Evolutionary conservation across 2,113 vertebrate species (phyloP).

Genomic region (Rhineura floridana): DNA sequence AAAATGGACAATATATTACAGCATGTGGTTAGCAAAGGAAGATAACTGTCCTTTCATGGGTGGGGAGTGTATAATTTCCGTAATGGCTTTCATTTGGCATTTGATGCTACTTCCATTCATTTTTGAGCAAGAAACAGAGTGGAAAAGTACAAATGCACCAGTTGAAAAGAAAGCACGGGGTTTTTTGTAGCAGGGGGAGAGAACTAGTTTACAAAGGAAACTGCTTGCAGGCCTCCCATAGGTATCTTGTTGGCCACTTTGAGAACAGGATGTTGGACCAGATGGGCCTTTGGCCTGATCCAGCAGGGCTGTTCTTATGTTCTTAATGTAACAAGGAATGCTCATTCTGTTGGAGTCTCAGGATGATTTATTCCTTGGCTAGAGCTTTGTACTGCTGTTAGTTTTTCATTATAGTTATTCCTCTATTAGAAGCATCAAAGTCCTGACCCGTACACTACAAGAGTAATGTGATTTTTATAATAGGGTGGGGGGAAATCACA

Average conservation of each 20-base stretch:
- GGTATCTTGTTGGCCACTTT: no score
- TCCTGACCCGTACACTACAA: background rate
- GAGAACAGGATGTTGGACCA: no score
- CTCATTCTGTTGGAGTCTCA: background rate
- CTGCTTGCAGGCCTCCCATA: no score
- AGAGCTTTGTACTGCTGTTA: background rate
- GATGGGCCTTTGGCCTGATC: no score
- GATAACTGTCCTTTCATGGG: slow-evolving; percentile 31
- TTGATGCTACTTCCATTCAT: slow-evolving; percentile 4
- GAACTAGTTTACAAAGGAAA: no score
- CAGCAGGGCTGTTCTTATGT: no score
- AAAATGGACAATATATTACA: slow-evolving; percentile 18
- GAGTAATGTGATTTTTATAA: background rate
- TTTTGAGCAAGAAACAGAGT: background rate
- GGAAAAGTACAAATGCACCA: background rate
- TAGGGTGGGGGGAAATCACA: no score
- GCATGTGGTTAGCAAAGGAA: slow-evolving; percentile 31
- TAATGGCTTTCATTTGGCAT: slow-evolving; percentile 47
- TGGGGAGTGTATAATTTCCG: slow-evolving; percentile 39
- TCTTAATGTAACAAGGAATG: background rate
- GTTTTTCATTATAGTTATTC: fast-evolving
- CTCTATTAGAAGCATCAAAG: background rate
- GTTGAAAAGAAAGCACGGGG: background rate
- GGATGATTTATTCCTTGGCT: background rate
- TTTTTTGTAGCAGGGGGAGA: no score